A percentile compares a stretch with the other conserved stretches of the same genome.
Conservation (phyloP, 2,888 invertebrate genomes). For the Leuctra nigra region DNA sequence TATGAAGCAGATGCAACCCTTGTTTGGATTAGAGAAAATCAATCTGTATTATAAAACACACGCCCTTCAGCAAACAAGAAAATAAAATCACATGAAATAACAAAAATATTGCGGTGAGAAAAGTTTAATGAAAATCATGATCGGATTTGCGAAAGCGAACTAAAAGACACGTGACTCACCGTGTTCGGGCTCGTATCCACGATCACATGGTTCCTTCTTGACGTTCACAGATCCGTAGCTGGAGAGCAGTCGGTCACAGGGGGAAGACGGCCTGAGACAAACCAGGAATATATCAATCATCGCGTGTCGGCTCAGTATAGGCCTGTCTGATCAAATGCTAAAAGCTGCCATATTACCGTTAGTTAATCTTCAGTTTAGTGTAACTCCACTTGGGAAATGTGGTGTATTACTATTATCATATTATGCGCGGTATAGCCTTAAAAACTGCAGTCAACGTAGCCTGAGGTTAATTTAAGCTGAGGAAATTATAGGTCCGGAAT, state of each 20-base stretch:
- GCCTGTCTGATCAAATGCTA: no score
- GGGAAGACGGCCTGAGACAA: neutral
- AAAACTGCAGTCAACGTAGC: no score
- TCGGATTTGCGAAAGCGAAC: neutral
- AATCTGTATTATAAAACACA: conserved; percentile 14
- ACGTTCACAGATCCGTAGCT: conserved; percentile 21
- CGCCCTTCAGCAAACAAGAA: conserved; percentile 5
- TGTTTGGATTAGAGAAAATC: conserved; percentile 17
- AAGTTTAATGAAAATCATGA: neutral
- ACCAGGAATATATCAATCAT: no score
- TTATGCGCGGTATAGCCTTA: no score
- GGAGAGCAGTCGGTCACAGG: neutral
- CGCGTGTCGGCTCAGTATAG: no score
- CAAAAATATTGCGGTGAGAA: neutral
- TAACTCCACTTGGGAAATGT: no score
- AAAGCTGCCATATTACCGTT: no score
- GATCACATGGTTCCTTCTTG: conserved; percentile 28
- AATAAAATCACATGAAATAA: neutral
- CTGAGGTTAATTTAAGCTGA: no score
- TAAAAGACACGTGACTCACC: conserved; percentile 17
- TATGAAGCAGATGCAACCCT: neutral
- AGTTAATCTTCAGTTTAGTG: no score
- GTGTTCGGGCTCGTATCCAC: conserved; percentile 27
- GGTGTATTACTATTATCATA: no score
- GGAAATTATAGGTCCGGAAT: no score